phyloP scores from a whole-genome alignment of 1,140 invertebrate species.

The Phymorhynchus buccinoides region DNA sequence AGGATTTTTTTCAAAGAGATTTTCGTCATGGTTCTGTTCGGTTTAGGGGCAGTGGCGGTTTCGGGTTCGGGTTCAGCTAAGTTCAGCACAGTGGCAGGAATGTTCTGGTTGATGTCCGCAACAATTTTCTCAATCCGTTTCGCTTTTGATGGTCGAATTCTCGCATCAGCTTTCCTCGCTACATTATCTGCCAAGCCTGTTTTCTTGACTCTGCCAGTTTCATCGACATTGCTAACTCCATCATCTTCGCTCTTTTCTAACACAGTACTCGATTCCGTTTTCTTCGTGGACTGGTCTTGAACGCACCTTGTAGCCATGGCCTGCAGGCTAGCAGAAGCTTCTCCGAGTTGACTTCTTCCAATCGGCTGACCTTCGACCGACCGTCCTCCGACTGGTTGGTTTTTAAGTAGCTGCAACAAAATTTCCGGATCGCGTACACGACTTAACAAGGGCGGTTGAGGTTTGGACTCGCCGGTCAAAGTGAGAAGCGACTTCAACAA shows the following conservation, averaged over 20 bases:
- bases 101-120: not conserved
- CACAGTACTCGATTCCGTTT: not conserved
- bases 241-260: not conserved
- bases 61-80: not conserved
- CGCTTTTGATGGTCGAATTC: not conserved
- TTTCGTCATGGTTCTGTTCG: too few species aligned
- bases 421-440: too few species aligned
- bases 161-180: not conserved
- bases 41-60: too few species aligned
- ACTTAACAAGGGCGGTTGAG: not conserved
- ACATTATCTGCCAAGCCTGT: not conserved
- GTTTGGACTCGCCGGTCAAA: not conserved
- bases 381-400: not conserved
- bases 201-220: not conserved
- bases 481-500: constrained; percentile 2
- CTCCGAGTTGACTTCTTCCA: not conserved
- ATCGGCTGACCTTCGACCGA: not conserved
- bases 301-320: not conserved
- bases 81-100: not conserved
- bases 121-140: not conserved
- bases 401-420: not conserved
- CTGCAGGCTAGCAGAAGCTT: constrained; percentile 12
- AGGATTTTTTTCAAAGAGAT: not conserved
- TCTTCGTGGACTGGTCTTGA: not conserved
- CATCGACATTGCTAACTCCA: not conserved